Conservation (phyloP, 35 echinoderm and acorn worm species). For the Lytechinus variegatus region DNA sequence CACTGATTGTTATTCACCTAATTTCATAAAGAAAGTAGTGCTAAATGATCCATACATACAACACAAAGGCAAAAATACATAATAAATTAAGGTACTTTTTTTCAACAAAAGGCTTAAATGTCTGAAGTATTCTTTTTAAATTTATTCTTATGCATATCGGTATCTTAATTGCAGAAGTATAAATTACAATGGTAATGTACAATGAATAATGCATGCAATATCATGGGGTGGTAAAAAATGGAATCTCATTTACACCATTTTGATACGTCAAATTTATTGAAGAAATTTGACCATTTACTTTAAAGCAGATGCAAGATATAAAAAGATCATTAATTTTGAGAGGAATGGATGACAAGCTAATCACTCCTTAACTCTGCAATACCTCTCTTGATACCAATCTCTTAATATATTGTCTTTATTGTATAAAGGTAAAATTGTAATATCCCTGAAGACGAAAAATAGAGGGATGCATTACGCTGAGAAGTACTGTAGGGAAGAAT, state of each 20-base stretch:
- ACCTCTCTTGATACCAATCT: neutral
- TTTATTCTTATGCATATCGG: slow-evolving; percentile 10
- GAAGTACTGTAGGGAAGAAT: neutral
- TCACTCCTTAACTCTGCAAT: neutral
- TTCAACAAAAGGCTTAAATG: neutral
- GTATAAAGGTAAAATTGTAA: neutral
- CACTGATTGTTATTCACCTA: slow-evolving; percentile 26
- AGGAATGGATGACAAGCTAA: neutral
- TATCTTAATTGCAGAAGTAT: slow-evolving; percentile 5
- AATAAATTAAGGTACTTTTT: slow-evolving; percentile 41
- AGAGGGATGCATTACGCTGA: neutral
- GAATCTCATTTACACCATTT: neutral
- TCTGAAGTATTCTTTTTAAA: slow-evolving; percentile 10
- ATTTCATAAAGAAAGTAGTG: neutral
- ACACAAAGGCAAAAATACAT: slow-evolving; percentile 42
- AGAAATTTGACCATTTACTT: neutral
- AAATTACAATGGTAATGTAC: neutral
- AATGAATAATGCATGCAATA: neutral
- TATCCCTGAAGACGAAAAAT: neutral
- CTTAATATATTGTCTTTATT: neutral
- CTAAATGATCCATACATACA: slow-evolving; percentile 6
- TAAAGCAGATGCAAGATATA: neutral
- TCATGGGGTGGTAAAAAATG: neutral
- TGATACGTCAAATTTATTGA: neutral
- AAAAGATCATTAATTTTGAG: neutral